A percentile compares a stretch with the other conserved stretches of the same genome.
Conservation (phyloP, 2,888 invertebrate species). For the Malacosoma neustria region DNA sequence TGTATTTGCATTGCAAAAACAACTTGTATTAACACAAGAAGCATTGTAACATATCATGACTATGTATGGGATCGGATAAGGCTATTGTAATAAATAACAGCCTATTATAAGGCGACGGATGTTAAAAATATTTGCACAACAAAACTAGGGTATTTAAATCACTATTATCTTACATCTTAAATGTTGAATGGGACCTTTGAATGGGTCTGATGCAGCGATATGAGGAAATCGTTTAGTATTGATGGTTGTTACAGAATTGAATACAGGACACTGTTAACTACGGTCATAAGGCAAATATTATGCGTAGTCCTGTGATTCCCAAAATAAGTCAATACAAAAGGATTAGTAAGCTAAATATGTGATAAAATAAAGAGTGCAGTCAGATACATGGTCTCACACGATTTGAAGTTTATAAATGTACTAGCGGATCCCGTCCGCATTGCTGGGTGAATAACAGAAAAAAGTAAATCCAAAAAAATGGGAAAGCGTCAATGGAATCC, state of each 20-base stretch:
- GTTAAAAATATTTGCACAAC: not conserved
- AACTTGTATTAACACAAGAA: not conserved
- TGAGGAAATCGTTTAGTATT: too few species aligned
- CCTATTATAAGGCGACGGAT: not conserved
- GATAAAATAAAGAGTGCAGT: too few species aligned
- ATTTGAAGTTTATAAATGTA: too few species aligned
- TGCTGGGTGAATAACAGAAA: too few species aligned
- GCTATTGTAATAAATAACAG: not conserved
- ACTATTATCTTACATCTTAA: not conserved
- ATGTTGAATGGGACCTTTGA: not conserved
- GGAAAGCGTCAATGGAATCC: too few species aligned
- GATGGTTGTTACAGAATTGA: slow-evolving; percentile 2
- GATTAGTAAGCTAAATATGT: too few species aligned
- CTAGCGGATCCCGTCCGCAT: too few species aligned
- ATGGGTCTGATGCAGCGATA: not conserved
- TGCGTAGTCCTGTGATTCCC: too few species aligned
- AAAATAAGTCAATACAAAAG: too few species aligned
- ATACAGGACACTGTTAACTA: slow-evolving; percentile 1
- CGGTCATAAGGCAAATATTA: too few species aligned
- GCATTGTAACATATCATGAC: not conserved
- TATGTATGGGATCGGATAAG: not conserved
- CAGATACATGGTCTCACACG: too few species aligned
- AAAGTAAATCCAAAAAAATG: too few species aligned
- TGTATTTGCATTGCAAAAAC: slow-evolving; percentile 5
- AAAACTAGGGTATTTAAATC: not conserved